A percentile compares a stretch with the other conserved stretches of the same genome.
Evolutionary conservation across 2,113 vertebrate species (phyloP).

Genomic region (Pagrus major): DNA sequence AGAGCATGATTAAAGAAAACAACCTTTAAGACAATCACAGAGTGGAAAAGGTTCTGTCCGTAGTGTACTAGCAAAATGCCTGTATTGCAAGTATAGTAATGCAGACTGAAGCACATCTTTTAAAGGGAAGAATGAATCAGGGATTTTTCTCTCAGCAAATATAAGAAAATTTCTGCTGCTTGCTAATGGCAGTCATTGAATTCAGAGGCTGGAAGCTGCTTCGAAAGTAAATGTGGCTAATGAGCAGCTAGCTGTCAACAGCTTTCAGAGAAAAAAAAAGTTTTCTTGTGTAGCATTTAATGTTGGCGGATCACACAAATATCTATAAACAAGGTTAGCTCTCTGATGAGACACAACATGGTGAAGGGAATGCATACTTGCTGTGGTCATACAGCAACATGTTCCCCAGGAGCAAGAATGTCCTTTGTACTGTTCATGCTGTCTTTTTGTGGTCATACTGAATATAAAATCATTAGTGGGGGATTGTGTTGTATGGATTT

Average conservation of each 20-base stretch:
- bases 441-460: background rate
- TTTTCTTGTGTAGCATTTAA: conserved; percentile 42
- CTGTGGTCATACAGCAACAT: background rate
- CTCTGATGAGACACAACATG: conserved; percentile 37
- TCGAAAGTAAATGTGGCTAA: conserved; percentile 62
- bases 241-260: conserved; percentile 50
- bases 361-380: conserved; percentile 25
- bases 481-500: background rate
- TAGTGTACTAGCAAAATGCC: background rate
- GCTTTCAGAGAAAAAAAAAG: conserved; percentile 27
- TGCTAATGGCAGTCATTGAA: conserved; percentile 44
- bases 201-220: conserved; percentile 44
- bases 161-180: conserved; percentile 13
- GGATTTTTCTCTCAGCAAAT: background rate
- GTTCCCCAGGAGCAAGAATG: conserved; percentile 4
- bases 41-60: conserved; percentile 17
- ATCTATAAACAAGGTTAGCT: conserved; percentile 52
- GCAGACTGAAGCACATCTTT: background rate
- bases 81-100: background rate
- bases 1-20: conserved; percentile 22
- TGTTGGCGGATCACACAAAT: conserved; percentile 32
- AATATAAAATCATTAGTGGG: background rate
- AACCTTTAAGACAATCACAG: background rate
- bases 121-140: background rate
- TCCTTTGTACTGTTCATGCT: background rate